Conservation (phyloP, 2,888 invertebrate genomes). For the Aethes cnicana region DNA sequence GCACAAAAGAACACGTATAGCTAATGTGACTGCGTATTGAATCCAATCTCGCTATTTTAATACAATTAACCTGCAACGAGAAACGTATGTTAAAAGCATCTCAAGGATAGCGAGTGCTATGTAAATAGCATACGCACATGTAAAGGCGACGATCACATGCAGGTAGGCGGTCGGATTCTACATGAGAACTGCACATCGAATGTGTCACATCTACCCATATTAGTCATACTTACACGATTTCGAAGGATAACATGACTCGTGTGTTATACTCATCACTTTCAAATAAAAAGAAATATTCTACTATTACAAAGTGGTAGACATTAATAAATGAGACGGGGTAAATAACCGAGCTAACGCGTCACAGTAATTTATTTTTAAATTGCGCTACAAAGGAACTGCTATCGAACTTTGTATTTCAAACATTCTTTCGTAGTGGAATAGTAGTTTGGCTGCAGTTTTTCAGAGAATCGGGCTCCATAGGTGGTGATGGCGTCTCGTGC, state of each 20-base stretch:
- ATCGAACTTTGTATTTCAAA: not conserved
- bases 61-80: conserved; percentile 25
- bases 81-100: conserved; percentile 34
- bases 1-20: no score
- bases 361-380: conserved; percentile 29
- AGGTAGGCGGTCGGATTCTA: conserved; percentile 29
- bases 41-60: conserved; percentile 17
- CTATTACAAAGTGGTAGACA: conserved; percentile 28
- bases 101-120: conserved; percentile 39
- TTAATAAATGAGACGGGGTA: conserved; percentile 30
- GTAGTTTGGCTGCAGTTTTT: conserved; percentile 27
- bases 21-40: no score
- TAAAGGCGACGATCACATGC: conserved; percentile 31
- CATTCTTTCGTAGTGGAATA: not conserved
- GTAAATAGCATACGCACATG: conserved; percentile 35
- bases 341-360: conserved; percentile 27
- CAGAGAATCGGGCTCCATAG: conserved; percentile 35
- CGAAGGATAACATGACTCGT: not conserved
- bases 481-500: conserved; percentile 48
- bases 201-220: not conserved
- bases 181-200: conserved; percentile 13
- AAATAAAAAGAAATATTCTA: conserved; percentile 9
- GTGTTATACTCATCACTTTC: conserved; percentile 8
- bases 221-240: not conserved
- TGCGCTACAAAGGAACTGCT: conserved; percentile 22